Evolutionary conservation across 2,797 vertebrate species (phyloP).

Genomic region (Chromis chromis): DNA sequence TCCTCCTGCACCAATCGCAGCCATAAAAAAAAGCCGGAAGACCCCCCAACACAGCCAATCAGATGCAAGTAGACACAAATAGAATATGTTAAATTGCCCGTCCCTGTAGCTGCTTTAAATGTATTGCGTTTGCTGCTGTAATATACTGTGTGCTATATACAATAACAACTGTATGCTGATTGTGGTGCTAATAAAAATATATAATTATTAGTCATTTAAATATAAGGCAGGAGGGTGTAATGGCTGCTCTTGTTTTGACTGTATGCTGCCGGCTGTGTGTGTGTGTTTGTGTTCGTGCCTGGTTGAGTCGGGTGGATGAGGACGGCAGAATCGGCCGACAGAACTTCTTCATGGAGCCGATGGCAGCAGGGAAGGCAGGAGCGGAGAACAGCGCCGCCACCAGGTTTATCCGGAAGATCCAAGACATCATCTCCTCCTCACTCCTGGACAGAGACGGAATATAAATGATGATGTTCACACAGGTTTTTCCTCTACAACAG

Average conservation of each 20-base stretch:
- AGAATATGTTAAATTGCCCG: constrained; percentile 38
- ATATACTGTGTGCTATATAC: background rate
- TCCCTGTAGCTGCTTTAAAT: constrained; percentile 6
- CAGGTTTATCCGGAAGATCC: constrained; percentile 96
- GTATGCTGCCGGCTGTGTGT: background rate
- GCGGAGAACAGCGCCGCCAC: constrained; percentile 96
- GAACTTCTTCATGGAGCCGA: constrained; percentile 98
- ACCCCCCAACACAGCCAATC: constrained; percentile 53
- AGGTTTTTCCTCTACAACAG: background rate
- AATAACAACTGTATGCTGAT: background rate
- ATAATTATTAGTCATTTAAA: background rate
- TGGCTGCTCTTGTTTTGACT: background rate
- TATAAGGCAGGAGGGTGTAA: background rate
- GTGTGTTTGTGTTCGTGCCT: constrained; percentile 81
- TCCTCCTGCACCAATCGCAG: constrained; percentile 88
- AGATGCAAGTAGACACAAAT: constrained; percentile 50
- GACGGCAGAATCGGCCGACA: constrained; percentile 94
- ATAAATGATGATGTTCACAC: no score
- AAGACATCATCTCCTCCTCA: constrained; percentile 97
- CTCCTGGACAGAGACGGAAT: constrained; percentile 81
- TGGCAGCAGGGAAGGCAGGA: constrained; percentile 95
- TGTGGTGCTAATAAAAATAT: background rate
- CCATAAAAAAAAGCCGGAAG: constrained; percentile 24
- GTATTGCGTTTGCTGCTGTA: background rate
- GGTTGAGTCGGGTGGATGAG: constrained; percentile 91